phyloP scores from a whole-genome alignment of 2,888 invertebrate genomes.

The Idaea biselata region DNA sequence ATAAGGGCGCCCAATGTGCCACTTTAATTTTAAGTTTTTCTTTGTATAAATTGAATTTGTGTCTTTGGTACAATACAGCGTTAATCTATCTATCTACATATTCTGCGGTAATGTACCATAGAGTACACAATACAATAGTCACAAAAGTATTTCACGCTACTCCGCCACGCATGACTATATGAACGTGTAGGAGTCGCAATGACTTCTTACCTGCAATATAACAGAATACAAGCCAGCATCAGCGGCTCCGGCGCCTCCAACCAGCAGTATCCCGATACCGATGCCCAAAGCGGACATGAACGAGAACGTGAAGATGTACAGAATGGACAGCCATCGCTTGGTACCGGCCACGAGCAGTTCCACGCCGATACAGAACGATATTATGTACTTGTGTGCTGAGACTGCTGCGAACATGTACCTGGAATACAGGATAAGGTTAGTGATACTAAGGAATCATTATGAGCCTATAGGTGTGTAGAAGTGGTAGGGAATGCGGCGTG shows the following conservation, averaged over 20 bases:
- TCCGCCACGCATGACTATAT: too few relatives aligned
- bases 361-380: constrained; percentile 93
- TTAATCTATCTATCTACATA: too few relatives aligned
- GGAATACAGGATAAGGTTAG: constrained; percentile 6
- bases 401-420: constrained; percentile 93
- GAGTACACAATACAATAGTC: background rate
- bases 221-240: constrained; percentile 84
- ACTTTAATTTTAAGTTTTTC: too few relatives aligned
- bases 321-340: constrained; percentile 79
- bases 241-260: constrained; percentile 79
- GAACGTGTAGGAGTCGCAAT: too few relatives aligned
- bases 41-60: too few relatives aligned
- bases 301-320: constrained; percentile 88
- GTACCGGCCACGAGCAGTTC: constrained; percentile 87
- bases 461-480: too few relatives aligned
- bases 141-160: too few relatives aligned
- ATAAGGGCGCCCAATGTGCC: too few relatives aligned
- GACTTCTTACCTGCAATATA: constrained; percentile 85
- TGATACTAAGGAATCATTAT: too few relatives aligned
- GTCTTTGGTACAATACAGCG: too few relatives aligned
- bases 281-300: constrained; percentile 90
- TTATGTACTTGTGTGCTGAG: constrained; percentile 91
- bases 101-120: too few relatives aligned
- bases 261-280: constrained; percentile 85
- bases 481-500: too few relatives aligned